phyloP scores from a whole-genome alignment of 2,113 vertebrate genomes.

The Bettongia penicillata region DNA sequence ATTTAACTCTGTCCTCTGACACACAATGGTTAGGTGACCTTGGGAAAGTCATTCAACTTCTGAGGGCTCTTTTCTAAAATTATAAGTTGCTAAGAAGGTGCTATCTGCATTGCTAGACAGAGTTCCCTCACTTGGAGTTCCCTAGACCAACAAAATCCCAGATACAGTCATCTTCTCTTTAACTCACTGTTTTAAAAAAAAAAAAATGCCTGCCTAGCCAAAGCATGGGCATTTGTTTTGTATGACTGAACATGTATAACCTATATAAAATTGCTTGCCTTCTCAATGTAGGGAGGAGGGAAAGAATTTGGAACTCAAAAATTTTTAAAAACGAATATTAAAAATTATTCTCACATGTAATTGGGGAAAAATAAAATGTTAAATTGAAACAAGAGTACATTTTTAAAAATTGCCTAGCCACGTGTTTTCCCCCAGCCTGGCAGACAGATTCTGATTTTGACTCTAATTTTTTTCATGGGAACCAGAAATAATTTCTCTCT shows the following conservation, averaged over 20 bases:
- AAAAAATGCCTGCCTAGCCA: neutral
- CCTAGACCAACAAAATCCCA: neutral
- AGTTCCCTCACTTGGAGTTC: neutral
- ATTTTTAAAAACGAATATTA: neutral
- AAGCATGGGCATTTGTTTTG: neutral
- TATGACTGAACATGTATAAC: neutral
- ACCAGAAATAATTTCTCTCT: neutral
- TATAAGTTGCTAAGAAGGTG: neutral
- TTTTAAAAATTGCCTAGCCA: neutral
- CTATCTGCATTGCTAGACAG: neutral
- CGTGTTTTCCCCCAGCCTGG: neutral
- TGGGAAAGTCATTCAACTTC: neutral
- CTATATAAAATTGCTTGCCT: neutral
- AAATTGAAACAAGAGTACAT: neutral
- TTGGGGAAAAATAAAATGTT: neutral
- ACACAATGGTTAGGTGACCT: neutral
- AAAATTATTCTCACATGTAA: neutral
- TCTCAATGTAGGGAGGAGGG: neutral
- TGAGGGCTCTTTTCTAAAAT: neutral
- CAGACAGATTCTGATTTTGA: neutral
- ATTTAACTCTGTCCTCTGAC: neutral
- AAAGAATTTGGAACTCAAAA: neutral
- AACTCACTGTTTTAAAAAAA: neutral
- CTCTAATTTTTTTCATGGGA: neutral
- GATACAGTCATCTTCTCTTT: neutral